Conservation (phyloP, 1,140 invertebrate genomes). For the Lanistes nyassanus region DNA sequence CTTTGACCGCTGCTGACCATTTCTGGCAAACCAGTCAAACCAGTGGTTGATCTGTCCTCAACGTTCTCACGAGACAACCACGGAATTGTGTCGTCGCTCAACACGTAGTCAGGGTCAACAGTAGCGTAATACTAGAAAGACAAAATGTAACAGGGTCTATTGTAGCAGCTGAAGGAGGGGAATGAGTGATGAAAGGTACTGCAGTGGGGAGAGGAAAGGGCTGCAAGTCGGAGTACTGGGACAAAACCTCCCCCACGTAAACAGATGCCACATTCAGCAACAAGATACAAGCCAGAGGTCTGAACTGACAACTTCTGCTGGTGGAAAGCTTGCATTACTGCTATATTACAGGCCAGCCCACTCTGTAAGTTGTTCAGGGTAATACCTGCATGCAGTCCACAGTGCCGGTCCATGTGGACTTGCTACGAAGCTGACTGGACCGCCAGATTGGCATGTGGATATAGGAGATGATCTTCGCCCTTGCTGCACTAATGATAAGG, state of each 20-base stretch:
- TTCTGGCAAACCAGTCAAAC: slow-evolving; percentile 86
- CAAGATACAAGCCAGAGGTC: too few relatives aligned
- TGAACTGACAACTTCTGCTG: too few relatives aligned
- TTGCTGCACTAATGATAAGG: slow-evolving; percentile 94
- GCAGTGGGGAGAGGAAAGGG: too few relatives aligned
- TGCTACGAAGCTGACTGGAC: slow-evolving; percentile 86
- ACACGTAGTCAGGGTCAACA: slow-evolving; percentile 84
- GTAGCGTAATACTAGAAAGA: slow-evolving; percentile 89
- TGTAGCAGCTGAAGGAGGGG: too few relatives aligned
- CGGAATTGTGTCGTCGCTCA: slow-evolving; percentile 87
- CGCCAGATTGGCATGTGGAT: slow-evolving; percentile 93
- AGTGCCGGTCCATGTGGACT: slow-evolving; percentile 94
- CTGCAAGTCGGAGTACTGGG: too few relatives aligned
- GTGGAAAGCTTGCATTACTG: too few relatives aligned
- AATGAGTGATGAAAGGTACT: too few relatives aligned
- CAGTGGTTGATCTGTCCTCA: slow-evolving; percentile 80
- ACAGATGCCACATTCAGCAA: too few relatives aligned
- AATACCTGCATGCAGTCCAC: slow-evolving; percentile 92
- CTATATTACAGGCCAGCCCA: too few relatives aligned
- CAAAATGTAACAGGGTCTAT: neutral
- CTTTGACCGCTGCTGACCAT: slow-evolving; percentile 93
- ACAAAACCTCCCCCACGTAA: too few relatives aligned
- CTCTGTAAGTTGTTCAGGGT: too few relatives aligned
- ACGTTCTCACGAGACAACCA: slow-evolving; percentile 95
- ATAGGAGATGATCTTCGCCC: slow-evolving; percentile 91